Percentiles rank a stretch among this genome's conserved stretches.
Evolutionary conservation across 2,888 invertebrate species (phyloP).

Genomic region (Endotricha flammealis): DNA sequence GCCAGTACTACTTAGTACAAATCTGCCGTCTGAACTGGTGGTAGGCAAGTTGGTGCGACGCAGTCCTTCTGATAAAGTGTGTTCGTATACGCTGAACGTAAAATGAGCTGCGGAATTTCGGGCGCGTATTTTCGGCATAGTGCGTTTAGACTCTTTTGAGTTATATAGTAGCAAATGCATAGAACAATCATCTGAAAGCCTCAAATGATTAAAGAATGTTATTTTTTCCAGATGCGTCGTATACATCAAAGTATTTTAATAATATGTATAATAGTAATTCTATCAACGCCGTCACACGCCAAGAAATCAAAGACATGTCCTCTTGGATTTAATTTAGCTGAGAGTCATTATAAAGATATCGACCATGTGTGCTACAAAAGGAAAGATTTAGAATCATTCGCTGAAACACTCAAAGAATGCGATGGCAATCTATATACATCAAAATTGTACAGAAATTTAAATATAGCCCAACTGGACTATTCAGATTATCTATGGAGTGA

Average conservation of each 20-base stretch:
- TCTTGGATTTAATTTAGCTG: constrained; percentile 49
- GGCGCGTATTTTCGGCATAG: no score
- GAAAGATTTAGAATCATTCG: constrained; percentile 56
- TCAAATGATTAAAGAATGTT: neutral
- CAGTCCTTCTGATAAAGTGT: no score
- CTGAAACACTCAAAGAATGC: constrained; percentile 55
- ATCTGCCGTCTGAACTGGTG: no score
- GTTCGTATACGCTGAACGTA: no score
- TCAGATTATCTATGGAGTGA: constrained; percentile 57
- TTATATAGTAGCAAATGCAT: no score
- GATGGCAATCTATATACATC: constrained; percentile 53
- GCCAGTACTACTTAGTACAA: no score
- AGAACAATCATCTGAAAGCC: no score
- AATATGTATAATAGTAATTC: constrained; percentile 24
- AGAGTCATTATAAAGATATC: constrained; percentile 14
- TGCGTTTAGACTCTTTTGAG: no score
- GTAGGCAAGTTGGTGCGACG: no score
- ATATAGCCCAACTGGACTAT: constrained; percentile 34
- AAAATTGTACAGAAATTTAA: constrained; percentile 41
- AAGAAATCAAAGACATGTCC: constrained; percentile 42
- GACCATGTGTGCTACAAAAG: constrained; percentile 42
- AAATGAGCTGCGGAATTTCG: no score
- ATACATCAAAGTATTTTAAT: constrained; percentile 26
- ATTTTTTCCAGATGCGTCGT: constrained; percentile 37
- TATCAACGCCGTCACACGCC: constrained; percentile 32